These are phyloP conservation scores for Cephalotes varians DNA, from an alignment of 2,888 invertebrate genomes.

Conservation along the genomic window DNA sequence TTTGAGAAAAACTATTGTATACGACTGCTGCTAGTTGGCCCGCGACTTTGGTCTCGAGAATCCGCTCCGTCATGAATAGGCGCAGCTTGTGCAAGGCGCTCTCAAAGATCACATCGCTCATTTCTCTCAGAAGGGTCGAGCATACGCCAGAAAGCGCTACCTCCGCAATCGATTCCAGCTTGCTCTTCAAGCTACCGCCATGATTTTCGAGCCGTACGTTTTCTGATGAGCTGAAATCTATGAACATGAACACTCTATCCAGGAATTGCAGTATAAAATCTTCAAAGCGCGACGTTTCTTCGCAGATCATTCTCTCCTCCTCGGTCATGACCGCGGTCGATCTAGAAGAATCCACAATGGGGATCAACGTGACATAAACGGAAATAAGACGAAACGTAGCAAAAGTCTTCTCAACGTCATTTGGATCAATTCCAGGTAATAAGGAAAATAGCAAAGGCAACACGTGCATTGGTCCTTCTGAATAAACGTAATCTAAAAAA, in stretches of 20 bases:
- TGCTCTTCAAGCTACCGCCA: conserved; percentile 87
- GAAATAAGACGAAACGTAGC: conserved; percentile 93
- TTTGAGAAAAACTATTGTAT: conserved; percentile 89
- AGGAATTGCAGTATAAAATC: conserved; percentile 95
- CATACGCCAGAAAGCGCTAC: conserved; percentile 90
- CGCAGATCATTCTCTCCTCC: conserved; percentile 91
- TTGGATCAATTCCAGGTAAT: conserved; percentile 96
- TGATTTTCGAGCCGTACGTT: conserved; percentile 88
- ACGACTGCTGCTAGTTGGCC: conserved; percentile 93
- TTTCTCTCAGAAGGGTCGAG: conserved; percentile 90
- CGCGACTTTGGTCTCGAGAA: conserved; percentile 94
- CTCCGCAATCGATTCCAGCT: conserved; percentile 91
- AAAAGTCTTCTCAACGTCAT: conserved; percentile 92
- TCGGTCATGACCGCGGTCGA: conserved; percentile 91
- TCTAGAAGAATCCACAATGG: conserved; percentile 94
- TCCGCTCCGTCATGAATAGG: conserved; percentile 90
- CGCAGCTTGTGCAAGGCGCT: conserved; percentile 92
- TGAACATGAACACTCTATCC: conserved; percentile 91
- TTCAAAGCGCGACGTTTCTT: conserved; percentile 94
- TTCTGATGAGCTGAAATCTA: conserved; percentile 91
- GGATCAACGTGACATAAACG: conserved; percentile 92
- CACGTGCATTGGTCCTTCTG: conserved; percentile 93
- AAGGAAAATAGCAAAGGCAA: conserved; percentile 93
- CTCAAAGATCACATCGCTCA: conserved; percentile 87
- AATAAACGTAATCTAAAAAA: conserved; percentile 87